Evolutionary conservation across 2,888 invertebrate species (phyloP).

Genomic region (Protophormia terraenovae): DNA sequence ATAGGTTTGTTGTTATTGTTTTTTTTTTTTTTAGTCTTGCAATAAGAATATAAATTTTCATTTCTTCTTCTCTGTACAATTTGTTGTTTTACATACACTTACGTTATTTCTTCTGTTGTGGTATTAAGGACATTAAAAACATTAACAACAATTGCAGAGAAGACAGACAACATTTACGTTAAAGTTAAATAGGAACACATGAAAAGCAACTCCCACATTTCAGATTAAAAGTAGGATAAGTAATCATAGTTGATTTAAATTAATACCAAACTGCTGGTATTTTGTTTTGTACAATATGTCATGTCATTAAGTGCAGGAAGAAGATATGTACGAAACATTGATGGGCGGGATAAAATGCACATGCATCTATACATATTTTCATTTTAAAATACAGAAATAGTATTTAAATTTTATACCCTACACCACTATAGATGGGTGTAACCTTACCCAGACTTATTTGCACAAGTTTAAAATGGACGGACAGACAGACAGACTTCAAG

Average conservation of each 20-base stretch:
- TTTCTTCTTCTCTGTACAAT: not conserved
- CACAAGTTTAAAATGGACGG: too few relatives aligned
- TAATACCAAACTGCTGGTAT: not conserved
- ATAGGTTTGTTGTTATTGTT: not conserved
- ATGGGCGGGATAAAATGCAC: too few relatives aligned
- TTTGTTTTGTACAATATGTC: not conserved
- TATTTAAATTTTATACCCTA: too few relatives aligned
- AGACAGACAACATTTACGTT: not conserved
- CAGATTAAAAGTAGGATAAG: not conserved
- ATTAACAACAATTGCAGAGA: not conserved
- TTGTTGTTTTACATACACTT: not conserved
- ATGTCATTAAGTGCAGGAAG: not conserved
- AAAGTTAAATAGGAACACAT: not conserved
- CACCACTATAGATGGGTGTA: too few relatives aligned
- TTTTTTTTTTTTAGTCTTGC: not conserved
- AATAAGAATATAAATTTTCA: not conserved
- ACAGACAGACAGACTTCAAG: too few relatives aligned
- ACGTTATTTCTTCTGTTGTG: not conserved
- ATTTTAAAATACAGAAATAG: too few relatives aligned
- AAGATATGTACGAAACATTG: too few relatives aligned
- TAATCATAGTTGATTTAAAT: not conserved
- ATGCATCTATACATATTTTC: too few relatives aligned
- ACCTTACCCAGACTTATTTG: too few relatives aligned
- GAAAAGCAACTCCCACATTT: not conserved
- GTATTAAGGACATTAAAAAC: not conserved